Evolutionary conservation across 64 coral and sea anemone genomes (phyloP), one percentile per base, ranked within the genome.

Genomic region (Trachythela sp.): DNA sequence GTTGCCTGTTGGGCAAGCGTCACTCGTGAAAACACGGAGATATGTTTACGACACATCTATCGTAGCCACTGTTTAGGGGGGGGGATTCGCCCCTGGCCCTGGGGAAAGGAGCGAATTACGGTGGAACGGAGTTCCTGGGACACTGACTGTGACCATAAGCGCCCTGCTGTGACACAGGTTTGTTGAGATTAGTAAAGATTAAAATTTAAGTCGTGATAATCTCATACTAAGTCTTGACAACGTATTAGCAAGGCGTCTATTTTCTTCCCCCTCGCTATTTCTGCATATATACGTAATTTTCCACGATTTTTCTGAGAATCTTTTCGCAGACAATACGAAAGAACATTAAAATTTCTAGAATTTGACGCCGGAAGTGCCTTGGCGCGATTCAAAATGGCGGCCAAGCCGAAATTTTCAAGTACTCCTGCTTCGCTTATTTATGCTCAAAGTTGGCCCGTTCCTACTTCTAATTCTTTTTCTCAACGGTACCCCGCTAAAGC

Each of bases 371-470:
- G 20, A 68, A 68, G 42, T 45, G 42, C 42, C 42, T 45, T 45
- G 42, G 42, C 20, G 5, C 26, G 56, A 64, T 64, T 27, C 56
- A 64, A 64, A 27, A 64, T 64, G 56, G 56, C 56, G 26, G 56
- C 56, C 27, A 80, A 80, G 75, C 33, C 75, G 37, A 36, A 7
- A 22, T 80, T 29, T 80, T 80, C 75, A 34, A 80, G 20, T 11
- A 80, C 27, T 80, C 75, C 75, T 13, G 75, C 33, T 80, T 80
- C 75, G 10, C 20, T 80, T 2, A 80, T 80, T 80, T 80, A 80
- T 2, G 31, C 75, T 29, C 75, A 80, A 80, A 80, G 75, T 80
- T 80, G 75, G 75, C 75, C 75, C 1, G 33, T 80, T 34, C 75
- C 75, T 10, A 18, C 13, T 8, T 80, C 75, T 34, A 80, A 80